Evolutionary conservation across 2,888 invertebrate genomes (phyloP), one percentile per base, ranked within the genome.

Genomic region (Liodrosophila aerea): DNA sequence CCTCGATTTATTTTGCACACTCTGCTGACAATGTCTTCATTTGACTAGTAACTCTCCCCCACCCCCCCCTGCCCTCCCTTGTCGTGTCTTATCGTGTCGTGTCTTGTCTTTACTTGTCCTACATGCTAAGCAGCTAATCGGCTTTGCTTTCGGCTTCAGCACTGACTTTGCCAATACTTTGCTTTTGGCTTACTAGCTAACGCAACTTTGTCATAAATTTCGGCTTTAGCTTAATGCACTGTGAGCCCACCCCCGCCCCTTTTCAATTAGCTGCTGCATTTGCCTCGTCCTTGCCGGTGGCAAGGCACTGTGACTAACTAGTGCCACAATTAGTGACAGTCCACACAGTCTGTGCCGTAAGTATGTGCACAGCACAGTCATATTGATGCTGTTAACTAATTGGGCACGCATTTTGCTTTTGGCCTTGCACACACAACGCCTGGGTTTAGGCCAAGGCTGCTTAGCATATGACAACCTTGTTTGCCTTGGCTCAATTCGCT

Each of bases 121-220:
- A 67, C 82, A 77, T 46, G 64, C 37, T 63, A 66, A 62, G 67
- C 67, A 60, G 64, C 73, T 77, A 77, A 77, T 77, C 85, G 78
- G 76, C 77, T 84, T 76, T 76, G 70, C 39, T 49, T 60, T 29
- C 53, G 34, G n/a, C 43, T 18, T 18, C 12, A 46, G 31, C 40
- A 30, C 47, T 49, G 37, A 34, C 29, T 15, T 30, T 18, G 0
- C 11, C 9, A 2, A 5, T 11, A 22, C 12, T 45, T 33, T 44
- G 30, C 18, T n/a, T 13, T n/a, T 15, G n/a, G n/a, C 9, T 4
- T 18, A 27, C n/a, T 34, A 12, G 7, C n/a, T 7, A n/a, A 30
- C 3, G 7, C n/a, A 30, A 30, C 30, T 33, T 33, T 57, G 34
- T 37, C 59, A 71, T 59, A 36, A 46, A 53, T 49, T 60, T 66